A percentile compares a stretch with the other conserved stretches of the same genome.
Conservation (phyloP, 2,888 invertebrate genomes). For the Iphiclides podalirius region DNA sequence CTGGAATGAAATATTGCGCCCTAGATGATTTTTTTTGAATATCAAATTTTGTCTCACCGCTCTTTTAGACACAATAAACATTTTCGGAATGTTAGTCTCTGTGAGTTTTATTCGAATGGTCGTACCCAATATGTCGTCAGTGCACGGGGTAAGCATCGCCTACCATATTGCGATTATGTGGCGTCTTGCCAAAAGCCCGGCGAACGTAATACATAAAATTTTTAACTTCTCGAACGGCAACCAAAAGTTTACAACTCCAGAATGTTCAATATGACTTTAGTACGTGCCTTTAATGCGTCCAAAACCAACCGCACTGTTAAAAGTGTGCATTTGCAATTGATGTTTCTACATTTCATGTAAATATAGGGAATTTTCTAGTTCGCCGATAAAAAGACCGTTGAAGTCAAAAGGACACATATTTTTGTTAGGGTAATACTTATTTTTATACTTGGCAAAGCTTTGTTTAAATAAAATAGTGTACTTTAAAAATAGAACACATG, state of each 20-base stretch:
- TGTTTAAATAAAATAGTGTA: too few relatives aligned
- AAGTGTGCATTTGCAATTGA: slow-evolving; percentile 2
- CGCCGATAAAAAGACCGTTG: too few relatives aligned
- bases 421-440: too few relatives aligned
- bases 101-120: slow-evolving; percentile 20
- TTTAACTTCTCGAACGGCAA: slow-evolving; percentile 12
- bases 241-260: slow-evolving; percentile 15
- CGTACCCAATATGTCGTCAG: slow-evolving; percentile 8
- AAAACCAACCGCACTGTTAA: slow-evolving; percentile 1
- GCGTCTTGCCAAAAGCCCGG: slow-evolving; percentile 20
- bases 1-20: too few relatives aligned
- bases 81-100: slow-evolving; percentile 2
- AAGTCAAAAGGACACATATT: too few relatives aligned
- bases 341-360: background rate
- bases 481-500: too few relatives aligned
- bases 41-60: background rate
- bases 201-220: slow-evolving; percentile 20
- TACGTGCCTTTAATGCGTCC: slow-evolving; percentile 7
- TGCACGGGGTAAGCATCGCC: slow-evolving; percentile 12
- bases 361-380: too few relatives aligned
- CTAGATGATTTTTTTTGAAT: too few relatives aligned
- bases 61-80: slow-evolving; percentile 8
- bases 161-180: slow-evolving; percentile 19
- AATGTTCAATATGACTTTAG: slow-evolving; percentile 10
- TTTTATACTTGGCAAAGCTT: too few relatives aligned